Evolutionary conservation across 2,888 invertebrate species (phyloP), one percentile per base, ranked within the genome.

Genomic region (Chironomus tentans): DNA sequence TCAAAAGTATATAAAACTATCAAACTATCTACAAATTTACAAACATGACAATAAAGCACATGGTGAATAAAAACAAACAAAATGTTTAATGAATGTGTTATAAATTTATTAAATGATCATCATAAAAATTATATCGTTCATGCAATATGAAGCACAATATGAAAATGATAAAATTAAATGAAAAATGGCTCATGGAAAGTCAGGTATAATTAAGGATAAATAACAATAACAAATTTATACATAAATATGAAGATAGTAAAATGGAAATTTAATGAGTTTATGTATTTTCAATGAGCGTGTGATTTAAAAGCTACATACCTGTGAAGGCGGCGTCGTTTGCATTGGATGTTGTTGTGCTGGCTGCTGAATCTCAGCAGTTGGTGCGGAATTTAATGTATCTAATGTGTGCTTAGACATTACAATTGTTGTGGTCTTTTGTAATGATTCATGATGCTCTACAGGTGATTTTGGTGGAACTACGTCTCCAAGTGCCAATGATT

Each of bases 331-430:
- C 7, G 72, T 38, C 10, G 22, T 18, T 22, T 68, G 74, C n/a
- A 74, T 62, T 0, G 62, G 73, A 13, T 62, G 73, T 46, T 46
- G 72, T n/a, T 73, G 61, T 15, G 13, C n/a, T 56, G 13, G 56
- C 15, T 71, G 71, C 22, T n/a, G 18, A 91, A 91, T 81, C 90
- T 88, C 80, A 24, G 70, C 70, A 24, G 7, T 24, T 21, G 65
- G 13, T 21, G 65, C 65, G 13, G 21, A 21, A 22, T 65, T 65
- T 10, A 84, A 82, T 77, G 84, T 84, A 79, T 93, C 93, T 80
- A 94, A 86, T 77, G 94, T 94, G 84, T 95, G 95, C 83, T 95
- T 95, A 83, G 94, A 94, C 94, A 95, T 95, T 77, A 95, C 94
- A 80, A 95, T 92, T 12, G 95, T 95, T 78, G 95, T 95, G 77